Percentiles rank a stretch among this genome's conserved stretches.
phyloP scores from a whole-genome alignment of 1,140 invertebrate species.

The Brachionus asplanchnoidis region DNA sequence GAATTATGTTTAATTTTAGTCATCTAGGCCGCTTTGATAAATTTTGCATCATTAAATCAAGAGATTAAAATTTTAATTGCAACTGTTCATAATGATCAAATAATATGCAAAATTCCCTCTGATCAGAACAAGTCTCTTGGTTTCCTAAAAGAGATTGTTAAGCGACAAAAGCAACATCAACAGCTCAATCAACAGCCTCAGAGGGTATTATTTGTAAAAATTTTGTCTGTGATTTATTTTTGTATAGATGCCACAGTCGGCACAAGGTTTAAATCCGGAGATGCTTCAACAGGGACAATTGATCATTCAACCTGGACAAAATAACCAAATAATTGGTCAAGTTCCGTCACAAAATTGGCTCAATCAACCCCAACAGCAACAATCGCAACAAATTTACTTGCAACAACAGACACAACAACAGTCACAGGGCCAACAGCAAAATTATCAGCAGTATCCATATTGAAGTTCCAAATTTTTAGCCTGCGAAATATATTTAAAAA shows the following conservation, averaged over 20 bases:
- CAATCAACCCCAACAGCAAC: constrained; percentile 5
- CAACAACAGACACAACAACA: constrained; percentile 29
- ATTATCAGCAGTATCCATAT: neutral
- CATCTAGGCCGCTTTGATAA: constrained; percentile 20
- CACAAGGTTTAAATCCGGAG: neutral
- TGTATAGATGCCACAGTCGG: neutral
- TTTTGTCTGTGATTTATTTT: neutral
- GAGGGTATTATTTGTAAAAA: neutral
- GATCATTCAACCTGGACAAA: neutral
- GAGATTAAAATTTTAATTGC: constrained; percentile 17
- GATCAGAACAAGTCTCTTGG: constrained; percentile 17
- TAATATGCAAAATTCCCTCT: constrained; percentile 23
- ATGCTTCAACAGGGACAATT: neutral
- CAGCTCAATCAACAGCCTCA: no score
- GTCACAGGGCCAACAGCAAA: neutral
- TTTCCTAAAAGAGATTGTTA: constrained; percentile 21
- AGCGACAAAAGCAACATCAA: constrained; percentile 19
- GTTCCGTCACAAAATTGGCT: neutral
- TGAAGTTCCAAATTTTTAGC: neutral
- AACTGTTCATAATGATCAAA: neutral
- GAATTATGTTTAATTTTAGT: neutral
- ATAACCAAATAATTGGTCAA: neutral
- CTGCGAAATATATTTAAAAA: neutral
- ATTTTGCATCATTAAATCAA: neutral
- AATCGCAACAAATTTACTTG: neutral